Conservation (phyloP, 2,113 vertebrate species). For the Lagopus muta region DNA sequence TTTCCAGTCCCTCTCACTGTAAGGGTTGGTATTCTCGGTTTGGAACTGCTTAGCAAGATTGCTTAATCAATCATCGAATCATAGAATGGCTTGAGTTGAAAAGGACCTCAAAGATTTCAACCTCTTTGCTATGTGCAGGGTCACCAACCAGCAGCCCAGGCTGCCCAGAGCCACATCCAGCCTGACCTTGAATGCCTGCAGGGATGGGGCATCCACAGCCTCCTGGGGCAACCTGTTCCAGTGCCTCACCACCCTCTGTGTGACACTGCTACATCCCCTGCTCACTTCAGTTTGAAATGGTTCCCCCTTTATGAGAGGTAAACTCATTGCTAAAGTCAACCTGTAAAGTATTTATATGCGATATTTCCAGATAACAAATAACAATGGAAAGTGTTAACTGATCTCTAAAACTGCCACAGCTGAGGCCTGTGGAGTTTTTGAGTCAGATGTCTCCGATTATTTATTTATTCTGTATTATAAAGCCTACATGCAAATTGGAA, state of each 20-base stretch:
- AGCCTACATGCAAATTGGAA: background rate
- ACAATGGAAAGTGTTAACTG: background rate
- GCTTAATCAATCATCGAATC: background rate
- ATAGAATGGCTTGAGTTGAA: too few species aligned
- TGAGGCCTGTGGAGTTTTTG: background rate
- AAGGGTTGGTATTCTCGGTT: background rate
- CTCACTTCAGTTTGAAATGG: background rate
- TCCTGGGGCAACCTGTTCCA: too few species aligned
- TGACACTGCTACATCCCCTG: background rate
- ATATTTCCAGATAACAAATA: background rate
- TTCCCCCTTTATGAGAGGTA: background rate
- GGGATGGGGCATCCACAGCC: too few species aligned
- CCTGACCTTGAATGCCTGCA: too few species aligned
- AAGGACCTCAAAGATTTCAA: too few species aligned
- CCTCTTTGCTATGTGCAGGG: too few species aligned
- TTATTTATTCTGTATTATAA: background rate
- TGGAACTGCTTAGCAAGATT: background rate
- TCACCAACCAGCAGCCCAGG: too few species aligned
- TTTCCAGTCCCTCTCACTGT: background rate
- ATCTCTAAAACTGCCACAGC: background rate
- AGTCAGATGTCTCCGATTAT: conserved; percentile 5
- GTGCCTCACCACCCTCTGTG: too few species aligned
- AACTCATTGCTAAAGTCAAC: background rate
- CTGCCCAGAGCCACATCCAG: too few species aligned
- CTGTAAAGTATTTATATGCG: background rate